Conservation (phyloP, 2,113 vertebrate species). For the Takifugu bimaculatus region DNA sequence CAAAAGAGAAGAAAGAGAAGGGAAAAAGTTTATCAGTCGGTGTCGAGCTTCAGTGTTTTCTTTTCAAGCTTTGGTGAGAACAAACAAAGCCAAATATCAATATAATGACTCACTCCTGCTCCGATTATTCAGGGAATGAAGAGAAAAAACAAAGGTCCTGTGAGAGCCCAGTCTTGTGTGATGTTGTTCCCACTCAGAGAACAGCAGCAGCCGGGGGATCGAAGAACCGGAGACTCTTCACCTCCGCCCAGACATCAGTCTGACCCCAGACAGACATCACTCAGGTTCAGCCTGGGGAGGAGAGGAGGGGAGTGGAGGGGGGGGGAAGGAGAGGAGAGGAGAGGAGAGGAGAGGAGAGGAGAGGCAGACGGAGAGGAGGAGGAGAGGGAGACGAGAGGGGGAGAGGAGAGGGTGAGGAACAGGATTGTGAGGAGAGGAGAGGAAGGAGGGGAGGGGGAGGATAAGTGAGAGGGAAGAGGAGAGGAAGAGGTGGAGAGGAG, state of each 20-base stretch:
- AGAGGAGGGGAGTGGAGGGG: too few relatives aligned
- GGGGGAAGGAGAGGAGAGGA: too few relatives aligned
- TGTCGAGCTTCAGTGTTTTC: slow-evolving; percentile 8
- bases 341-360: too few relatives aligned
- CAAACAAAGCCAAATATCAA: slow-evolving; percentile 36
- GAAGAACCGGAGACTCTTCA: slow-evolving; percentile 27
- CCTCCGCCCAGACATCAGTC: slow-evolving; percentile 27
- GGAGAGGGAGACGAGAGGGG: too few relatives aligned
- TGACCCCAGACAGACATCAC: slow-evolving; percentile 40
- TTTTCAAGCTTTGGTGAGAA: slow-evolving; percentile 22
- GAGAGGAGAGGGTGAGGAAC: too few relatives aligned
- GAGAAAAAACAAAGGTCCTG: slow-evolving; percentile 8
- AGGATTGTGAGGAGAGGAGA: too few relatives aligned
- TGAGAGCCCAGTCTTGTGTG: slow-evolving; percentile 9
- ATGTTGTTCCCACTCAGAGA: slow-evolving; percentile 28
- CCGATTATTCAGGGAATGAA: slow-evolving; percentile 26
- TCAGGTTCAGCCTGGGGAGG: slow-evolving; percentile 33
- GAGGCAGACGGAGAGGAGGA: too few relatives aligned
- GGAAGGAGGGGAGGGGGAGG: too few relatives aligned
- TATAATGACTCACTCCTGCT: slow-evolving; percentile 41
- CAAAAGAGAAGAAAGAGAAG: neutral
- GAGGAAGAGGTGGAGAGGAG: too few relatives aligned
- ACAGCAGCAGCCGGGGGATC: slow-evolving; percentile 25
- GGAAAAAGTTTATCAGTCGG: neutral
- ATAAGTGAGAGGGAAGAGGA: too few relatives aligned